phyloP scores from a whole-genome alignment of 2,888 invertebrate genomes.

The Cordilura impudica region DNA sequence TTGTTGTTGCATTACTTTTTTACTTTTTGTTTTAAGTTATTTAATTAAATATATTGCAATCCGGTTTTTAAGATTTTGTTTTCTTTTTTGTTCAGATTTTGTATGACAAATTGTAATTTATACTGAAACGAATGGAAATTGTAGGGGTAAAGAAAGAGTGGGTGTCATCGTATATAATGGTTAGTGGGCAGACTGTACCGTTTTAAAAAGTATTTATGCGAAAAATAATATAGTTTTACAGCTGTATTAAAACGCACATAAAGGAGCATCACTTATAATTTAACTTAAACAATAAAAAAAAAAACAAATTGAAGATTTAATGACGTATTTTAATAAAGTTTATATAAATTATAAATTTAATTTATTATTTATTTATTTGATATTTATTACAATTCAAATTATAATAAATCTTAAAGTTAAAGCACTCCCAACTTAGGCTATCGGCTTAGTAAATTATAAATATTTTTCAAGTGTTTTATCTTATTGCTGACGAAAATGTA shows the following conservation, averaged over 20 bases:
- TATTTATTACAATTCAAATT: no score
- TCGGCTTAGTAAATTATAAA: no score
- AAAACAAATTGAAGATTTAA: neutral
- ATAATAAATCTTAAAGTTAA: no score
- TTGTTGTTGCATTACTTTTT: slow-evolving; percentile 25
- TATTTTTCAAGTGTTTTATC: no score
- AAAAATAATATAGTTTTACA: slow-evolving; percentile 31
- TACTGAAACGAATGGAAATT: slow-evolving; percentile 65
- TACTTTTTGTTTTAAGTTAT: neutral
- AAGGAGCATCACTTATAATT: neutral
- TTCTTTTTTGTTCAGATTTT: slow-evolving; percentile 37
- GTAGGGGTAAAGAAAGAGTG: slow-evolving; percentile 47
- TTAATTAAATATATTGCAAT: slow-evolving; percentile 25
- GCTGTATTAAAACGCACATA: neutral
- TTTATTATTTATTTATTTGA: no score
- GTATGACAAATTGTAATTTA: slow-evolving; percentile 68
- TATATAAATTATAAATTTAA: no score
- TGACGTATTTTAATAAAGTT: no score
- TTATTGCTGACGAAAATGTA: no score
- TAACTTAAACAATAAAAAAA: neutral
- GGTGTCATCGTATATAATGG: slow-evolving; percentile 37
- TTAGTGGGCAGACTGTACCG: slow-evolving; percentile 57
- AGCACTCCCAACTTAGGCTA: no score
- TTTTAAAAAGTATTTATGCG: slow-evolving; percentile 19
- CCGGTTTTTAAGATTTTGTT: slow-evolving; percentile 2